Evolutionary conservation across 2,888 invertebrate species (phyloP), one percentile per base, ranked within the genome.

Genomic region (Brachyopa scutellaris): DNA sequence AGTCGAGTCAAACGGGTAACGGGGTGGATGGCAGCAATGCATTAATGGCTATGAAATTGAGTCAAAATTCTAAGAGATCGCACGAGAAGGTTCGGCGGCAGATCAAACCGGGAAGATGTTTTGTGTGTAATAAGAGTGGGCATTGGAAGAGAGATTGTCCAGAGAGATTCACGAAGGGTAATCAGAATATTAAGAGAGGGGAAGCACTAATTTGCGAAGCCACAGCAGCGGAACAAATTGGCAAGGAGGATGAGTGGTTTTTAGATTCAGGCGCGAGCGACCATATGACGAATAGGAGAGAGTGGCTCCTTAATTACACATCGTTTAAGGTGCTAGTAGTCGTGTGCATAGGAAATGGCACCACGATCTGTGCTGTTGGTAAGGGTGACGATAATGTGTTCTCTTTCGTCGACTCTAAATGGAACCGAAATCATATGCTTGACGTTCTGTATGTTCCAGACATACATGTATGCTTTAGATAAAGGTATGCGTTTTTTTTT

Each of bases 261-360:
- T 13, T 72, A 23, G 85, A 82, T 26, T 77, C 73, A 3, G 80
- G 67, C 15, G 78, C 84, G 1, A 85, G 74, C 17, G 66, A 84
- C 17, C 76, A 72, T 17, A 78, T 79, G 74, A 72, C 55, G 1
- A 26, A 38, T 21, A 51, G 70, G 17, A 55, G 26, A 8, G 62
- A 76, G 21, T 61, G 51, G 33, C 59, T 83, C 6, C 33, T 36
- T 11, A 53, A 67, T 31, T 26, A 61, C 9, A 31, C 6, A 9
- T 8, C 21, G 4, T 33, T 47, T 5, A 45, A 61, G 9, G 13
- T 21, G 4, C 61, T 55, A 5, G 6, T 45, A 11, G n/a, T 61
- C 5, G 55, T 62, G 11, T 33, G 62, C 15, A 33, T 77, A 23
- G 61, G 77, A 23, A 77, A 70, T 55, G 55, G 69, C 11, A 19